These are phyloP conservation scores for Philonicus albiceps DNA, from an alignment of 2,888 invertebrate species.

Conservation along the genomic window DNA sequence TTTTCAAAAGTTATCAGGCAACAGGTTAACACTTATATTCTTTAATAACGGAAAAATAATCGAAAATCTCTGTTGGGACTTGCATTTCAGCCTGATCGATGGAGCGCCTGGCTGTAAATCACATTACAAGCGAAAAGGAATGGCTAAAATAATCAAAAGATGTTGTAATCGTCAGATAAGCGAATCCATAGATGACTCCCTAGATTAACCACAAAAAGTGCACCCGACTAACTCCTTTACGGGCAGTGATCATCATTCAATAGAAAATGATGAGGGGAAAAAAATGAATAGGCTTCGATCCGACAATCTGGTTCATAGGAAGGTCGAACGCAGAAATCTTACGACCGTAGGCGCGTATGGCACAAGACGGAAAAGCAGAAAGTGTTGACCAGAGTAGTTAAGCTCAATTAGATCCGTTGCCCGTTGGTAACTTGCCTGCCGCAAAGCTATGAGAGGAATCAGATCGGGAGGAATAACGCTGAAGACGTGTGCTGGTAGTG, in stretches of 20 bases:
- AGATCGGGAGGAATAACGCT: neutral
- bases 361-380: slow-evolving; percentile 26
- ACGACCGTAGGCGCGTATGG: neutral
- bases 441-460: neutral
- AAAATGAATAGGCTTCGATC: neutral
- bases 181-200: neutral
- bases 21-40: slow-evolving; percentile 21
- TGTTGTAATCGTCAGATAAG: slow-evolving; percentile 28
- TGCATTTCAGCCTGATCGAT: neutral
- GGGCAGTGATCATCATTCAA: neutral
- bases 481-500: neutral
- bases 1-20: neutral
- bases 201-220: slow-evolving; percentile 21
- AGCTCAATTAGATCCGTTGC: slow-evolving; percentile 13
- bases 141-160: slow-evolving; percentile 13
- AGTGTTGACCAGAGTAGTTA: slow-evolving; percentile 5
- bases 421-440: neutral
- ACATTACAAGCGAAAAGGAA: neutral
- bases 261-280: neutral
- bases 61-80: neutral
- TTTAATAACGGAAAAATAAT: slow-evolving; percentile 31
- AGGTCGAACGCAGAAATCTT: neutral
- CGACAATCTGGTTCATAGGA: neutral
- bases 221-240: neutral
- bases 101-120: slow-evolving; percentile 29